phyloP scores from a whole-genome alignment of 2,797 vertebrate species.

The Amphiprion clarkii region DNA sequence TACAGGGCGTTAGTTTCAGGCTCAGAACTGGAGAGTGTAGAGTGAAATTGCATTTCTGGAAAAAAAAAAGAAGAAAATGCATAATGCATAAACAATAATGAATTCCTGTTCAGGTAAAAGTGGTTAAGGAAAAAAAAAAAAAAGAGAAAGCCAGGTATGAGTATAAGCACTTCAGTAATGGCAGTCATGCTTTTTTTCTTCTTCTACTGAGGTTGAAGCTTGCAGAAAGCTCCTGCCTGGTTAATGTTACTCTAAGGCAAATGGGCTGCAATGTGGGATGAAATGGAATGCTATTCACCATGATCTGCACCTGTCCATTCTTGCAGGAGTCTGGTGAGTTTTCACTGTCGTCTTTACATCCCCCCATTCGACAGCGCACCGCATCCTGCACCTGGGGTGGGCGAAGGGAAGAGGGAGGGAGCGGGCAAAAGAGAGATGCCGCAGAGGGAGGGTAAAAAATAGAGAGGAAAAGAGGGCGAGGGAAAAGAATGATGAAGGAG shows the following conservation, averaged over 20 bases:
- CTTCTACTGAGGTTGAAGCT: constrained; percentile 13
- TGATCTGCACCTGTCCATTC: constrained; percentile 99
- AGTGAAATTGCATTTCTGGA: constrained; percentile 3
- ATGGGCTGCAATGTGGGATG: constrained; percentile 73
- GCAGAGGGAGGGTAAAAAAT: constrained; percentile 3
- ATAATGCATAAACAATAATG: constrained; percentile 39
- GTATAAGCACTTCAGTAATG: constrained; percentile 24
- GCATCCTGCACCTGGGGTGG: constrained; percentile 96
- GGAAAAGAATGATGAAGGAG: constrained; percentile 5
- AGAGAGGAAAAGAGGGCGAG: constrained; percentile 15
- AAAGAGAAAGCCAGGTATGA: constrained; percentile 17
- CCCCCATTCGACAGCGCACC: constrained; percentile 96
- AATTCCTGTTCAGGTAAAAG: constrained; percentile 21
- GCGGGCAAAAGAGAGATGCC: neutral
- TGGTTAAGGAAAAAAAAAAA: constrained; percentile 7
- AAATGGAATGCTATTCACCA: constrained; percentile 94
- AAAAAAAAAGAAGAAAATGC: constrained; percentile 13
- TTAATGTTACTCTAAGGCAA: constrained; percentile 23
- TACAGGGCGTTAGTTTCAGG: constrained; percentile 19
- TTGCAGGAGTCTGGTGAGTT: constrained; percentile 99
- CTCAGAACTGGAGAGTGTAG: neutral
- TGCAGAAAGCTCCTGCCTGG: constrained; percentile 17
- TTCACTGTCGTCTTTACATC: constrained; percentile 97
- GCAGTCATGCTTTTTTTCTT: constrained; percentile 25
- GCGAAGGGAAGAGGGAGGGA: neutral